Evolutionary conservation across 1,140 invertebrate genomes (phyloP).

Genomic region (Pygmarrhopalites habei): DNA sequence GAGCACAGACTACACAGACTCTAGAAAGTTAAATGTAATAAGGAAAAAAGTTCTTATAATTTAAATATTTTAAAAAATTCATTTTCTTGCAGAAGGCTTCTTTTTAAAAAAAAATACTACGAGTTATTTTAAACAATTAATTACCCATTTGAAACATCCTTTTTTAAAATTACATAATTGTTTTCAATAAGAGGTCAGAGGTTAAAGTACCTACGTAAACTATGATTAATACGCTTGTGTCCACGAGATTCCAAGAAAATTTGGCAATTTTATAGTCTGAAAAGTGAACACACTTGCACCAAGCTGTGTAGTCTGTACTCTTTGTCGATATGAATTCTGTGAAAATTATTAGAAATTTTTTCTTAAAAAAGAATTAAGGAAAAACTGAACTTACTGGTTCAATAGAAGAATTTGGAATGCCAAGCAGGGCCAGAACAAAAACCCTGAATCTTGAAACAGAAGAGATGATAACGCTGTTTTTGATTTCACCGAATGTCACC

Average conservation of each 20-base stretch:
- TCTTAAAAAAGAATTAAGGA: background rate
- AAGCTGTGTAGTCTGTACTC: background rate
- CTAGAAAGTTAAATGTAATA: too few relatives aligned
- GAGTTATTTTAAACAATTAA: too few relatives aligned
- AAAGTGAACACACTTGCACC: background rate
- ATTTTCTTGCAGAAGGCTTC: too few relatives aligned
- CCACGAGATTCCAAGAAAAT: too few relatives aligned
- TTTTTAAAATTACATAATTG: background rate
- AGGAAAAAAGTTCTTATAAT: too few relatives aligned
- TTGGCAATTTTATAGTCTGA: background rate
- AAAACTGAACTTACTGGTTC: constrained; percentile 4
- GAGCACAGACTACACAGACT: too few relatives aligned
- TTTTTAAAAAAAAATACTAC: too few relatives aligned
- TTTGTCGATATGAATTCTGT: background rate
- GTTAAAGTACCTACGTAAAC: background rate
- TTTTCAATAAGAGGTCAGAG: background rate
- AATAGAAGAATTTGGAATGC: constrained; percentile 2
- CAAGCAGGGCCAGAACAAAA: constrained; percentile 1
- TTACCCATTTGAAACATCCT: too few relatives aligned
- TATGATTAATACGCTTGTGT: background rate
- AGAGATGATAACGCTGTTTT: background rate
- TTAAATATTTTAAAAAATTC: too few relatives aligned
- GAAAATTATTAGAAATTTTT: background rate
- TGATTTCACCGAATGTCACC: background rate
- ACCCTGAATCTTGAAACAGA: background rate